phyloP scores from a whole-genome alignment of 2,888 invertebrate species.

The Latheticus oryzae region DNA sequence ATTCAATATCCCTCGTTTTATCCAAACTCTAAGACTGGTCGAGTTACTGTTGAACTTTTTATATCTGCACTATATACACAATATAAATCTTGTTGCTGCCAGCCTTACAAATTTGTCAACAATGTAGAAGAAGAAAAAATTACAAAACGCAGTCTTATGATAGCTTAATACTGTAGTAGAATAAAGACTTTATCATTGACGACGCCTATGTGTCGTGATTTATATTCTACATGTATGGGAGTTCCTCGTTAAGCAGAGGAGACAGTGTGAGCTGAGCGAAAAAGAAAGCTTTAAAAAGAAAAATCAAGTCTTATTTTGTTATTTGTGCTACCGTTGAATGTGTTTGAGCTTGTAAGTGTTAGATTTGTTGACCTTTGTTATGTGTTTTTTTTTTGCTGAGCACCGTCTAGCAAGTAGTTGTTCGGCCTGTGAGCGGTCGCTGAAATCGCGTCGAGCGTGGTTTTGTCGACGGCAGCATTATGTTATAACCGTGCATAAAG shows the following conservation, averaged over 20 bases:
- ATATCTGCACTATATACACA: slow-evolving; percentile 16
- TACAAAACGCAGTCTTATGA: slow-evolving; percentile 44
- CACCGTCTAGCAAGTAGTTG: slow-evolving; percentile 62
- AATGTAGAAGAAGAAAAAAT: slow-evolving; percentile 35
- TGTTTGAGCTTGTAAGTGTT: slow-evolving; percentile 38
- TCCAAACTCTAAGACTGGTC: slow-evolving; percentile 24
- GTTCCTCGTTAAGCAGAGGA: slow-evolving; percentile 23
- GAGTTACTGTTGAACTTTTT: slow-evolving; percentile 17
- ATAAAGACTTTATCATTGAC: slow-evolving; percentile 28
- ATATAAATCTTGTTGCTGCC: slow-evolving; percentile 10
- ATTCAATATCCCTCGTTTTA: slow-evolving; percentile 3
- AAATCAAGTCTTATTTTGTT: slow-evolving; percentile 11
- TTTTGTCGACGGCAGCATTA: no score
- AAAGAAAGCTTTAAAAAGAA: slow-evolving; percentile 18
- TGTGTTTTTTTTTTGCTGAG: slow-evolving; percentile 42
- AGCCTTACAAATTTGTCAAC: slow-evolving; percentile 22
- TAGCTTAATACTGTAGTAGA: slow-evolving; percentile 39
- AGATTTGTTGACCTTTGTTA: slow-evolving; percentile 36
- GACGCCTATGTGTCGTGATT: slow-evolving; percentile 21
- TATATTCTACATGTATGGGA: slow-evolving; percentile 15
- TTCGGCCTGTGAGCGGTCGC: slow-evolving; percentile 56
- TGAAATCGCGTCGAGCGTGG: no score
- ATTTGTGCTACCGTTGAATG: slow-evolving; percentile 13
- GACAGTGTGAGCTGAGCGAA: slow-evolving; percentile 28
- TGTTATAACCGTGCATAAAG: slow-evolving; percentile 29